Evolutionary conservation across 2,113 vertebrate genomes (phyloP).

Genomic region (Morone chrysops): DNA sequence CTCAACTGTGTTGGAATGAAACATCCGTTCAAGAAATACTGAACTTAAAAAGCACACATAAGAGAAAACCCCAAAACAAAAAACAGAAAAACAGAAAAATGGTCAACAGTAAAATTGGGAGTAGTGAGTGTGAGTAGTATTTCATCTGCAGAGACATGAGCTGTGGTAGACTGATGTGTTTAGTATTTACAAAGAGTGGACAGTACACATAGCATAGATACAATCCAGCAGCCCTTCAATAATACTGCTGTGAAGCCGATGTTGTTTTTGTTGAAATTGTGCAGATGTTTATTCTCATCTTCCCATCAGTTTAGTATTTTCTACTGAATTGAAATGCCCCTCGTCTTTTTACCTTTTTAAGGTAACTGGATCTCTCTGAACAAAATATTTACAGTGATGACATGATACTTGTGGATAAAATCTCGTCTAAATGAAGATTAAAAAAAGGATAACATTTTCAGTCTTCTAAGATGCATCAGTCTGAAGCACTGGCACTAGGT

Average conservation of each 20-base stretch:
- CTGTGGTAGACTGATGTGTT: background rate
- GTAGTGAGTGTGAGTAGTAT: background rate
- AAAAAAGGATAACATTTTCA: background rate
- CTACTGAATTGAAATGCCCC: background rate
- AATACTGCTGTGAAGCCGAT: background rate
- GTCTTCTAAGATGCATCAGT: constrained; percentile 16
- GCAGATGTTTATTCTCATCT: background rate
- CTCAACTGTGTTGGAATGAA: background rate
- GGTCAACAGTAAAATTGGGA: constrained; percentile 18
- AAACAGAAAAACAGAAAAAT: background rate
- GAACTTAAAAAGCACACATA: background rate
- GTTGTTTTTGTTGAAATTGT: background rate
- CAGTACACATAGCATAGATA: background rate
- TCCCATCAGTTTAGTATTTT: background rate
- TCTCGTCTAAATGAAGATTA: background rate
- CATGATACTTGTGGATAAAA: constrained; percentile 20
- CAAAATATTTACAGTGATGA: constrained; percentile 45
- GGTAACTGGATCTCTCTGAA: background rate
- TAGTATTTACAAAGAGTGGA: background rate
- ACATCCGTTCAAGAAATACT: constrained; percentile 11
- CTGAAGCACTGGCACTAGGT: constrained; percentile 8
- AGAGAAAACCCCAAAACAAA: too few relatives aligned
- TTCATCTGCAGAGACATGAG: background rate
- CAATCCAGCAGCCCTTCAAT: background rate
- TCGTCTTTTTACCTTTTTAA: constrained; percentile 1